Evolutionary conservation across 1,140 invertebrate species (phyloP).

Genomic region (Drosophila guanche): DNA sequence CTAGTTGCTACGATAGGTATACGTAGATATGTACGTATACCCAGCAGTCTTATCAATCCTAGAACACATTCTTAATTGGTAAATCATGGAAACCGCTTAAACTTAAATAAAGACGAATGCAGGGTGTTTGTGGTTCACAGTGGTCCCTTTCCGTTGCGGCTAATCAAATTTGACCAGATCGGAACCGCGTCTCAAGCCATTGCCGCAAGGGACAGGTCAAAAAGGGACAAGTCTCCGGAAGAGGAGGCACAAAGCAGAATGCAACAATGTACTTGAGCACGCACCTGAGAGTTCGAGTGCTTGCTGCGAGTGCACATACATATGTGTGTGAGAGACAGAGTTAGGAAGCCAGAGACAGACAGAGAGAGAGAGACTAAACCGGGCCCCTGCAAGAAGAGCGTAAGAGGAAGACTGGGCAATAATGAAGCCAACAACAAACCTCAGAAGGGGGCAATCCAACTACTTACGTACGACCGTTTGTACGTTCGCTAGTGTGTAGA

Average conservation of each 20-base stretch:
- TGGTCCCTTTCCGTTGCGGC: too few relatives aligned
- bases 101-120: not conserved
- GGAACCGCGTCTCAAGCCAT: conserved; percentile 5
- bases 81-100: not conserved
- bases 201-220: conserved; percentile 48
- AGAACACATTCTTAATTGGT: too few relatives aligned
- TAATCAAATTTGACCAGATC: conserved; percentile 22
- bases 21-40: too few relatives aligned
- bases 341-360: conserved; percentile 9
- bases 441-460: conserved; percentile 41
- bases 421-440: conserved; percentile 58
- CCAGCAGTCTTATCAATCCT: too few relatives aligned
- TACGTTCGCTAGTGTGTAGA: conserved; percentile 10
- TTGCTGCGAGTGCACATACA: not conserved
- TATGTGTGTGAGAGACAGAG: conserved; percentile 2
- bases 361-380: not conserved
- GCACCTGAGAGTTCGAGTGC: conserved; percentile 45
- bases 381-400: conserved; percentile 25
- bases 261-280: conserved; percentile 66
- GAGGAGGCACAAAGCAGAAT: conserved; percentile 51
- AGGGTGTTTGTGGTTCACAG: not conserved
- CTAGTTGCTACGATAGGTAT: too few relatives aligned
- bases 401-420: conserved; percentile 50
- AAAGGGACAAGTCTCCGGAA: conserved; percentile 39
- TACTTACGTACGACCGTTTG: conserved; percentile 14